A percentile compares a stretch with the other conserved stretches of the same genome.
These are phyloP conservation scores for Diabrotica undecimpunctata DNA, from an alignment of 1,140 invertebrate species.

Conservation along the genomic window DNA sequence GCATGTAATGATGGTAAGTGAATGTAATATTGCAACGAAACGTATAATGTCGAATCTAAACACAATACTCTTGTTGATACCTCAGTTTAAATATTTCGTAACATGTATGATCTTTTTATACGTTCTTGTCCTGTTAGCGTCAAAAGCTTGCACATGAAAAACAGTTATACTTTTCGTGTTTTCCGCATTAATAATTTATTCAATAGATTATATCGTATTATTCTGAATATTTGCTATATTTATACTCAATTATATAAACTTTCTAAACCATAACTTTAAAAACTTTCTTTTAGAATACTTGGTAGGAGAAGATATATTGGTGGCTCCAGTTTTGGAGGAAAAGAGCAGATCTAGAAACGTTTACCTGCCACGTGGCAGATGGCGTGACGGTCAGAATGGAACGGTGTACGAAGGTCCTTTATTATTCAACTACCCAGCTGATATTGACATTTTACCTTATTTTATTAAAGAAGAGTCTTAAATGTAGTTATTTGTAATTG, in stretches of 20 bases:
- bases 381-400: slow-evolving; percentile 57
- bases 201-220: no score
- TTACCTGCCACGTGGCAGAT: slow-evolving; percentile 70
- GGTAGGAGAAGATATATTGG: slow-evolving; percentile 74
- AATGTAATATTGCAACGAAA: neutral
- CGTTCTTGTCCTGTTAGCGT: no score
- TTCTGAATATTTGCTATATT: no score
- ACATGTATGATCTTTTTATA: no score
- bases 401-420: slow-evolving; percentile 54
- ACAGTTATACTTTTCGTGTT: no score
- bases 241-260: no score
- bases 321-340: slow-evolving; percentile 76
- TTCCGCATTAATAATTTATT: no score
- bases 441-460: slow-evolving; percentile 63
- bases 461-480: slow-evolving; percentile 47
- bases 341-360: slow-evolving; percentile 64
- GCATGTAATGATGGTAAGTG: slow-evolving; percentile 28
- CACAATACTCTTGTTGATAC: neutral
- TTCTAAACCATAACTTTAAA: no score
- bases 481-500: neutral
- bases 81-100: neutral
- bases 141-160: no score
- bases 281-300: slow-evolving; percentile 67
- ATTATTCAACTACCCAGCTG: slow-evolving; percentile 67
- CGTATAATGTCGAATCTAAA: neutral